Evolutionary conservation across 1,140 invertebrate genomes (phyloP).

Genomic region (Heliconius hewitsoni): DNA sequence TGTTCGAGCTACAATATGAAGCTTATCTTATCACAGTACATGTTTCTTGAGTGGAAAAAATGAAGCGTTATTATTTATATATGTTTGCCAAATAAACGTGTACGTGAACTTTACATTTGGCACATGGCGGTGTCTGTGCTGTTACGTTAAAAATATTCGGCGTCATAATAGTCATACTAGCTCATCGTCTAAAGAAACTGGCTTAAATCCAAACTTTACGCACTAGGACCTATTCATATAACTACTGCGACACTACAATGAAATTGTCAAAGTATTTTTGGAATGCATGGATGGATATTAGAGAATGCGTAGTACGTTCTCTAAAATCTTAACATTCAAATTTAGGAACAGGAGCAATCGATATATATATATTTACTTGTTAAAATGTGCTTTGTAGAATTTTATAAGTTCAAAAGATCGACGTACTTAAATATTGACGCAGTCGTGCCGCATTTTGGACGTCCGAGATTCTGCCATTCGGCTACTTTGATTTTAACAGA

Average conservation of each 20-base stretch:
- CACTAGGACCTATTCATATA: slow-evolving; percentile 33
- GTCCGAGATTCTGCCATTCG: no score
- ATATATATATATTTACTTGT: not conserved
- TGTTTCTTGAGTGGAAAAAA: slow-evolving; percentile 10
- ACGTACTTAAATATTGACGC: not conserved
- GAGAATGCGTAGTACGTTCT: not conserved
- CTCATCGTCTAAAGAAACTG: slow-evolving; percentile 55
- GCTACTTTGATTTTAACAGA: not conserved
- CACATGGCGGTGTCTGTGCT: slow-evolving; percentile 66
- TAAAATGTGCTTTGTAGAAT: not conserved
- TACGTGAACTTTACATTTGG: slow-evolving; percentile 77
- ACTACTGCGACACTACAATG: slow-evolving; percentile 12
- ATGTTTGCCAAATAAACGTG: slow-evolving; percentile 70
- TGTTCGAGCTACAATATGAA: not conserved
- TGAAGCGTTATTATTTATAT: slow-evolving; percentile 48
- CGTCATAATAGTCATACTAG: slow-evolving; percentile 70
- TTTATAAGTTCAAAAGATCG: not conserved
- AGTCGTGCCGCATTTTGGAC: no score
- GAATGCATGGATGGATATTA: not conserved
- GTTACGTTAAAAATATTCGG: slow-evolving; percentile 75
- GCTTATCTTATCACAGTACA: not conserved
- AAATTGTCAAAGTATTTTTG: slow-evolving; percentile 4
- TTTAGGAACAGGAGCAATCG: no score
- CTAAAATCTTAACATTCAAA: not conserved
- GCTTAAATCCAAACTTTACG: slow-evolving; percentile 45